Base-by-base conservation (phyloP, 2,888 invertebrate genomes). In the Mythimna albipuncta region DNA sequence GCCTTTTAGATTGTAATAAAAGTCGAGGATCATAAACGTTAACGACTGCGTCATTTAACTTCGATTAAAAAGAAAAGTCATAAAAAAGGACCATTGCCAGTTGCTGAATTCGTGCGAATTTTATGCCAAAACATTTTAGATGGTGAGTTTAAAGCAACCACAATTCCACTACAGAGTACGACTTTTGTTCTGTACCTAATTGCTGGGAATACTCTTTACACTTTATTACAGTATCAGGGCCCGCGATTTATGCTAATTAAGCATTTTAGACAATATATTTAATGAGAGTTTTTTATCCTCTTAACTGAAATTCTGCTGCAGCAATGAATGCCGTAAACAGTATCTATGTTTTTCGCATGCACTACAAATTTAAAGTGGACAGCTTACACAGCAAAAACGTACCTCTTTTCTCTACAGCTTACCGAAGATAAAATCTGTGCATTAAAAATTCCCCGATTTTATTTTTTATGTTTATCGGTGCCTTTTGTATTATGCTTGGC, bases 1-100 rank as follows among this genome's bases (percentile, higher is more conserved):
- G 69, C 67, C 71, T 81, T 83, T 84, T 68, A 82, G 67, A 86
- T 82, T 79, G 81, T 79, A 83, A 84, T 86, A 86, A 82, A 84
- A 84, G 83, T 79, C 71, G 71, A 76, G 75, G 71, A 77, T 77
- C 83, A 83, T 85, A 85, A 86, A 85, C 81, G 67, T 83, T 83
- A 86, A 86, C 85, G 86, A 86, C 83, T 72, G 81, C 74, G 81
- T 84, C 86, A 85, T 84, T 85, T 83, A 85, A 86, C 85, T 85
- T 84, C 86, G 83, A 86, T 85, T 85, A 86, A 85, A 85, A 85
- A 85, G 86, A 83, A 85, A 85, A 85, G 81, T 79, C 69, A 84
- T 85, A 84, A 83, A 86, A 79, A 84, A 77, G 70, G 76, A 32
- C 77, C 78, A 79, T 80, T 83, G 73, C 76, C 77, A 82, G 85